These are phyloP conservation scores for Pandemis corylana DNA, from an alignment of 2,888 invertebrate species.

Conservation along the genomic window DNA sequence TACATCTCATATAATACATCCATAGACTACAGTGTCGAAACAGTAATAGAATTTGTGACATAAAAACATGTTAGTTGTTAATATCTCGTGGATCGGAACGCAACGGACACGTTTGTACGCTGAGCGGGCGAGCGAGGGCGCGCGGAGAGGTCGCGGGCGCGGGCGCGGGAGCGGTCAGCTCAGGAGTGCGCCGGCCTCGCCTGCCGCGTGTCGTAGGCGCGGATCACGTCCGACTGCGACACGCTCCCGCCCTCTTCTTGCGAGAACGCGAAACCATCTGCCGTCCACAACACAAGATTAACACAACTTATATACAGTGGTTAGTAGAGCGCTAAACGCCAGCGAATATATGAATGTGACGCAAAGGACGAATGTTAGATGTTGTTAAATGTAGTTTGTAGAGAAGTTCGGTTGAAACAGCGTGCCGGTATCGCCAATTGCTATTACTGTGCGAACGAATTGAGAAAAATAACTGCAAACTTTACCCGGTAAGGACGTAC, in stretches of 20 bases:
- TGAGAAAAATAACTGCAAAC: slow-evolving; percentile 2
- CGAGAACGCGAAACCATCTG: slow-evolving; percentile 99
- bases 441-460: slow-evolving; percentile 9
- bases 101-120: slow-evolving; percentile 32
- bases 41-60: slow-evolving; percentile 34
- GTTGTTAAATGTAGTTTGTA: slow-evolving; percentile 2
- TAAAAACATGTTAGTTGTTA: slow-evolving; percentile 20
- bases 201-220: slow-evolving; percentile 97
- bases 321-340: not conserved
- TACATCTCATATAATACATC: slow-evolving; percentile 29
- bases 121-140: slow-evolving; percentile 27
- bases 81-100: slow-evolving; percentile 31
- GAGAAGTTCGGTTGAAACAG: slow-evolving; percentile 12
- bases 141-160: slow-evolving; percentile 39
- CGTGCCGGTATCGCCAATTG: not conserved
- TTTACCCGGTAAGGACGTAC: slow-evolving; percentile 12
- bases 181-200: slow-evolving; percentile 92
- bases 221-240: slow-evolving; percentile 96
- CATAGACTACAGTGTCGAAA: slow-evolving; percentile 33
- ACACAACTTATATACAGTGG: not conserved
- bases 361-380: slow-evolving; percentile 11
- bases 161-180: slow-evolving; percentile 56
- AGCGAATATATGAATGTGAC: not conserved
- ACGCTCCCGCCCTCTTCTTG: slow-evolving; percentile 99
- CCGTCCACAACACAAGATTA: slow-evolving; percentile 47